Evolutionary conservation across 2,113 vertebrate species (phyloP), one percentile per base, ranked within the genome.

Genomic region (Nanorana parkeri): DNA sequence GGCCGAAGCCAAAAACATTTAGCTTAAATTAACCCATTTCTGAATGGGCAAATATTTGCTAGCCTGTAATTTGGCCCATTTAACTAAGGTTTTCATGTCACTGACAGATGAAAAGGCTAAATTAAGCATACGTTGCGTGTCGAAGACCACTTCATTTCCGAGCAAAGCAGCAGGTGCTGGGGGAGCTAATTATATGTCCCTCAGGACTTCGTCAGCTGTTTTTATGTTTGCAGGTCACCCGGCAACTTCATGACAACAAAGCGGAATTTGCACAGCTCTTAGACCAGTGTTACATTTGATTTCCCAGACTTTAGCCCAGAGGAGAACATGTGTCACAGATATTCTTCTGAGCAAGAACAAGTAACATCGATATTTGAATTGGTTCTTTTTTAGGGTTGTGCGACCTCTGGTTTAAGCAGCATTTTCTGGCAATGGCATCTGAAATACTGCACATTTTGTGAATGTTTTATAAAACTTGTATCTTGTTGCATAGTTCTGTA

Each of bases 131-230:
- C 17, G 80, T 64, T 76, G 71, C 29, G 6, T 64, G 63, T 56
- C 20, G 1, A 15, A 51, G 71, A 47, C 17, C 71, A 21, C 47
- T 76, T 65, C 19, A n/a, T 20, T 67, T 36, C 63, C 52, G 8
- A 24, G 52, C 10, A 23, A 64, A 21, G 80, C 32, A 83, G 80
- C 80, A 83, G 80, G 71, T 83, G 80, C 51, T 51, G 6, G 15
- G 21, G 54, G 36, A 68, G 63, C 72, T 83, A 83, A 83, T 83
- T 68, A 76, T 83, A 76, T 4, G 36, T 83, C 71, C 80, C 67
- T 24, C 10, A n/a, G 61, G 61, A 20, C 41, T 3, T 2, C 20
- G 17, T 83, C 72, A 83, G 80, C 80, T 83, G 80, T 47, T 76
- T 68, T 52, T 83, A 52, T 83, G 52, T 76, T 76, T 51, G 19